Evolutionary conservation across 2,113 vertebrate genomes (phyloP).

Genomic region (Tachycineta bicolor): DNA sequence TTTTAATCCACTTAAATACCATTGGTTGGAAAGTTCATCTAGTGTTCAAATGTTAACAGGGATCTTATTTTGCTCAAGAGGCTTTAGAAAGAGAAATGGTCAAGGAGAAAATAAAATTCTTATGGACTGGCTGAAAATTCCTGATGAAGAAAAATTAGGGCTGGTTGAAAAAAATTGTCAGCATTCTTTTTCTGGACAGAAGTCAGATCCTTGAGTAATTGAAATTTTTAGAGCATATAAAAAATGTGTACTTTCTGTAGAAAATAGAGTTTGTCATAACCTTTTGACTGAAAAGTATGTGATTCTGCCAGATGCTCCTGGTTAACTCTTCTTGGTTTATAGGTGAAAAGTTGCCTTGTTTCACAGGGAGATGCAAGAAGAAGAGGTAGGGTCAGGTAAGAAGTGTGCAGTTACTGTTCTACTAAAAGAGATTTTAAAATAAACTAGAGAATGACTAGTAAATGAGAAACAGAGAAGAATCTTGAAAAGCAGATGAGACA

Average conservation of each 20-base stretch:
- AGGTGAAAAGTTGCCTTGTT: background rate
- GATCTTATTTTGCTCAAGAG: conserved; percentile 13
- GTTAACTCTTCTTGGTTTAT: background rate
- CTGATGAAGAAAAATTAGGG: background rate
- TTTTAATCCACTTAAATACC: conserved; percentile 44
- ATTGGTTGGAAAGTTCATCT: conserved; percentile 36
- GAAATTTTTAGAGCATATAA: background rate
- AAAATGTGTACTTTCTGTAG: background rate
- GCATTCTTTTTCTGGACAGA: conserved; percentile 6
- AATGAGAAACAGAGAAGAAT: background rate
- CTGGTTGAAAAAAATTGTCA: background rate
- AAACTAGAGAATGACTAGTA: background rate
- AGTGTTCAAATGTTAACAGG: background rate
- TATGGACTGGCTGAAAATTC: background rate
- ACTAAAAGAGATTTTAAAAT: background rate
- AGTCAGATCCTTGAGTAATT: background rate
- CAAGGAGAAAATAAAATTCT: background rate
- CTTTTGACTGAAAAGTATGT: background rate
- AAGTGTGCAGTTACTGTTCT: background rate
- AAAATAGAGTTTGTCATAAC: background rate
- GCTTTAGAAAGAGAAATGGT: background rate
- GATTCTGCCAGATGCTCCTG: background rate
- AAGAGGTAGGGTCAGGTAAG: background rate
- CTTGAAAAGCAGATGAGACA: background rate
- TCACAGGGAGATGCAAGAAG: background rate